Evolutionary conservation across 2,797 vertebrate species (phyloP), one percentile per base, ranked within the genome.

Genomic region (Dicrostonyx torquatus): DNA sequence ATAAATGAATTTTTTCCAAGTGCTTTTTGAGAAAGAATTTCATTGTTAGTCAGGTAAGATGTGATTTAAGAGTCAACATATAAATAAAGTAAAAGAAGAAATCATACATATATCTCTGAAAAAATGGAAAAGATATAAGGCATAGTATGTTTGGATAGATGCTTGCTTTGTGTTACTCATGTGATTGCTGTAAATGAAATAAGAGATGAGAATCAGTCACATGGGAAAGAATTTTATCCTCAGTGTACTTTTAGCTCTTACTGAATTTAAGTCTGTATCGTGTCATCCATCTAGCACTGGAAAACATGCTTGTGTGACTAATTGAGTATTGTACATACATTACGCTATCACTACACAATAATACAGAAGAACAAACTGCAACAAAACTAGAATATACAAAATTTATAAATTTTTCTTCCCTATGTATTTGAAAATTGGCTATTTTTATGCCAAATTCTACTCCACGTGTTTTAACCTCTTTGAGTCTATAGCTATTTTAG

Each of bases 21-120:
- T 91, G 34, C n/a, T 58, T 53, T 12, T 62, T 92, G 68, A 68
- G 43, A 90, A 89, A 55, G 70, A 62, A 73, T 94, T 87, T 90
- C 10, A 48, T 45, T 75, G 22, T 43, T 48, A 83, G 40, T 68
- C 40, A 85, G 43, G 45, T 58, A 90, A 92, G 6, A 31, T 91
- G 7, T 90, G 17, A 40, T 80, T 90, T 29, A 79, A 78, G n/a
- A 88, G 12, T 18, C 31, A 75, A 90, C 4, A 64, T 78, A 50
- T 78, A 18, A 95, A 79, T 66, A 75, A 89, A 90, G 9, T 43
- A 87, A 72, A 80, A 91, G 48, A 87, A 4, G 53, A 87, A 90
- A 70, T 31, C 78, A 75, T 68, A 34, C n/a, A 26, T 75, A 34
- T 68, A 90, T 50, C 22, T 83, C 34, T 90, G 24, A 70, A 37